phyloP scores from a whole-genome alignment of 2,888 invertebrate genomes.

The Drosophila stalkeri region DNA sequence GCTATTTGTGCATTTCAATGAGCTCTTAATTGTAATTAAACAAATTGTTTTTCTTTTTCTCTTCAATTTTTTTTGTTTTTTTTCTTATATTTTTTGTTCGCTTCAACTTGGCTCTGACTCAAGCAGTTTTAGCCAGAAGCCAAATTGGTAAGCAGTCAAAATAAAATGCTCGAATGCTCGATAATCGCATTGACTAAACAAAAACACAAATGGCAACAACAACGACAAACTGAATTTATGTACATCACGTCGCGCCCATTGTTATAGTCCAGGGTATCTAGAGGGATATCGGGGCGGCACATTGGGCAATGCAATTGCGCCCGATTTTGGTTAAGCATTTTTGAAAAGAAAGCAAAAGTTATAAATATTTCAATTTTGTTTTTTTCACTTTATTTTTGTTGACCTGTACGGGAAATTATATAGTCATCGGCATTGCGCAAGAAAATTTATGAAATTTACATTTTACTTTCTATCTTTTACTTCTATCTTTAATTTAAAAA shows the following conservation, averaged over 20 bases:
- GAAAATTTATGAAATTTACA: slow-evolving; percentile 38
- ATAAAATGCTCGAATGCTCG: slow-evolving; percentile 31
- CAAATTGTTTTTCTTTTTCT: slow-evolving; percentile 30
- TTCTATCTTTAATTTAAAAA: no score
- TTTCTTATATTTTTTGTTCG: slow-evolving; percentile 3
- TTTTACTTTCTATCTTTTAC: slow-evolving; percentile 53
- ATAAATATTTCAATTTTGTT: slow-evolving; percentile 9
- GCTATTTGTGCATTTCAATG: slow-evolving; percentile 61
- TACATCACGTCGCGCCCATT: slow-evolving; percentile 35
- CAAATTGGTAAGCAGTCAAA: slow-evolving; percentile 36
- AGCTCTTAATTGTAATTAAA: slow-evolving; percentile 54
- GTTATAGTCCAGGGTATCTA: slow-evolving; percentile 2
- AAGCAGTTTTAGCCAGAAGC: slow-evolving; percentile 43
- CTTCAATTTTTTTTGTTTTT: slow-evolving; percentile 3
- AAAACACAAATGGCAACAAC: background rate
- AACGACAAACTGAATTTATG: slow-evolving; percentile 32
- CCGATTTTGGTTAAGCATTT: slow-evolving; percentile 42
- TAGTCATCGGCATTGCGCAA: slow-evolving; percentile 43
- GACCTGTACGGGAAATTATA: slow-evolving; percentile 43
- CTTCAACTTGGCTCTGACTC: slow-evolving; percentile 48
- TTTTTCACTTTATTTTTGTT: slow-evolving; percentile 16
- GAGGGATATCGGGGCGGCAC: background rate
- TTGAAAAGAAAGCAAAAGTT: slow-evolving; percentile 68
- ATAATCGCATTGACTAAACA: slow-evolving; percentile 45
- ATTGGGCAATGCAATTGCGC: slow-evolving; percentile 4